Conservation (phyloP, 2,797 vertebrate species). For the Sebastolobus alascanus region DNA sequence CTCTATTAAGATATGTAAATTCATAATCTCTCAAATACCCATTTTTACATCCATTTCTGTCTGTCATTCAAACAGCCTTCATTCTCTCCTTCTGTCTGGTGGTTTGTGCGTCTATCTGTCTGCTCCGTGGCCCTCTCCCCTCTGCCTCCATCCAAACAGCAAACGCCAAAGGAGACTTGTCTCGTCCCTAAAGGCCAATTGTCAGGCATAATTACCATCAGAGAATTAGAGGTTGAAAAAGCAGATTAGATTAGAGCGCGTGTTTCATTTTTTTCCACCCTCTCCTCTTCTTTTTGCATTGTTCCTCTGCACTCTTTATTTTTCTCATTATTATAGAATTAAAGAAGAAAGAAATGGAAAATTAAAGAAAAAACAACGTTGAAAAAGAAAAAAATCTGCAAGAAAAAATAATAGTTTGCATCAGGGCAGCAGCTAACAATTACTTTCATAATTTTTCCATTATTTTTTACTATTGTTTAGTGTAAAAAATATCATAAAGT, state of each 20-base stretch:
- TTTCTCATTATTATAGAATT: constrained; percentile 43
- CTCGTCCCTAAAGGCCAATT: constrained; percentile 92
- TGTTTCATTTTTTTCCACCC: constrained; percentile 8
- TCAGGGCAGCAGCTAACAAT: not conserved
- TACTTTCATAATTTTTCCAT: not conserved
- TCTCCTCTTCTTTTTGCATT: constrained; percentile 15
- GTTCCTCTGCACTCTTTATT: constrained; percentile 37
- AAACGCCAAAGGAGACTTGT: constrained; percentile 88
- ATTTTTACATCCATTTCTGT: constrained; percentile 78
- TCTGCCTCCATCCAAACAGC: constrained; percentile 75
- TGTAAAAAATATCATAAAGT: not conserved
- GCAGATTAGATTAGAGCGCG: constrained; percentile 56
- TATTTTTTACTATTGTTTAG: not conserved
- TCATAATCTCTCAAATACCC: constrained; percentile 78
- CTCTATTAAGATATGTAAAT: constrained; percentile 85
- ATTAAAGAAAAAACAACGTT: constrained; percentile 8
- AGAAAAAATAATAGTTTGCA: not conserved
- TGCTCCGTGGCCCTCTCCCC: constrained; percentile 38
- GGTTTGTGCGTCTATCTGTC: constrained; percentile 43
- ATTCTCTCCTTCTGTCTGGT: constrained; percentile 64
- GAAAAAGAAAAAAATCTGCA: not conserved
- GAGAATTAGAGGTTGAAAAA: constrained; percentile 89
- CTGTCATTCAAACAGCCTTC: constrained; percentile 72
- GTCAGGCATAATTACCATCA: constrained; percentile 92
- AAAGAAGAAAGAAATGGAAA: constrained; percentile 30